These are phyloP conservation scores for Grantiella picta DNA, from an alignment of 2,113 vertebrate genomes.

Conservation along the genomic window DNA sequence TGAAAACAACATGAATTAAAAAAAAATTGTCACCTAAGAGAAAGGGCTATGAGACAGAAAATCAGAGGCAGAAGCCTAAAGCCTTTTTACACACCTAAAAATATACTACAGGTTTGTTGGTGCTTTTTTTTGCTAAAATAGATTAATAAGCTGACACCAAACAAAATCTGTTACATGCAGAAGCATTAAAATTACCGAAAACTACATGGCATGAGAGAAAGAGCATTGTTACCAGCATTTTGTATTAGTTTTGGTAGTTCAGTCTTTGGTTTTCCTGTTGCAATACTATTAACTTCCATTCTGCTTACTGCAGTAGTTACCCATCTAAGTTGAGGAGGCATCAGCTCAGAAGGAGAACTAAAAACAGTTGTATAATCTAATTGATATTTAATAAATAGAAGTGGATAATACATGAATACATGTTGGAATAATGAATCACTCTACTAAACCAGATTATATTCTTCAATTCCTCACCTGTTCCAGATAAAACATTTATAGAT, in stretches of 20 bases:
- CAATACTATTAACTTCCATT: neutral
- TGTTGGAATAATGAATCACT: neutral
- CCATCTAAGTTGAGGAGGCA: neutral
- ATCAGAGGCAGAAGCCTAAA: neutral
- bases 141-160: neutral
- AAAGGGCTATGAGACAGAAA: neutral
- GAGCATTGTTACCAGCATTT: neutral
- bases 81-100: neutral
- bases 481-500: neutral
- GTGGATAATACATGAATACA: neutral
- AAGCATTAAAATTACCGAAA: neutral
- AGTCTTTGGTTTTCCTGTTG: neutral
- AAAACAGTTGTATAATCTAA: neutral
- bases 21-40: neutral
- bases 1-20: neutral
- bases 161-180: neutral
- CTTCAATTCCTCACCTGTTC: neutral
- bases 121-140: neutral
- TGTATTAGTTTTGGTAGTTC: neutral
- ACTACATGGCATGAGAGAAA: neutral
- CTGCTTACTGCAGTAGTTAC: neutral
- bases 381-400: neutral
- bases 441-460: neutral
- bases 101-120: neutral
- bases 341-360: neutral